Base-by-base conservation (phyloP, 2,113 vertebrate species). In the Tyrannus savana region DNA sequence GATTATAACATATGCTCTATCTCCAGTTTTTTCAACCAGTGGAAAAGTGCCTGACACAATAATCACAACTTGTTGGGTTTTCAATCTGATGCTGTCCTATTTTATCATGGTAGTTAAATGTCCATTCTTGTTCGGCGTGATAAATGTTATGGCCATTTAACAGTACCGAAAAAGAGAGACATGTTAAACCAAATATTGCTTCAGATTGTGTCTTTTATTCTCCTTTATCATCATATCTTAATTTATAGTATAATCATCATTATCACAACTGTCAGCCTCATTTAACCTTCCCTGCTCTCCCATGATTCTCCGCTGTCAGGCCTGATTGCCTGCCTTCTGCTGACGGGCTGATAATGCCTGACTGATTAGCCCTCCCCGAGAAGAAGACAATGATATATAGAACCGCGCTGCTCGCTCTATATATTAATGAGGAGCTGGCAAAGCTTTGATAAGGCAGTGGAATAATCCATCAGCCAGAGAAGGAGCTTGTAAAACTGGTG, bases 141-240 rank as follows among this genome's bases (percentile, higher is more conserved):
- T 99, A 99, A 99, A 99, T 99, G 98, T 98, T 98, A 98, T 98
- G 98, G 98, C 98, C 98, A 98, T 98, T 99, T 99, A 98, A 98
- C 98, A 98, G 98, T 98, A 98, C 98, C 98, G 98, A 98, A 98
- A 98, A 97, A 98, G 98, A 98, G 99, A 99, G 99, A 99, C 98
- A 98, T 98, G 98, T 98, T 98, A 98, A 98, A 98, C 98, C 98
- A 98, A 98, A 98, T 98, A 98, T 98, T 98, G 98, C 98, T 98
- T 98, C 97, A 98, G 98, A 98, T 98, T 98, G 98, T 98, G 98
- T 98, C 98, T 98, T 98, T 98, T 98, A 97, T 98, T 98, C 97
- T 97, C 98, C 97, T 98, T 99, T 99, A 99, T 99, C 99, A 97
- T 98, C 98, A 98, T 98, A 99, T 99, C 98, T 99, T 99, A 99